A percentile compares a stretch with the other conserved stretches of the same genome.
These are phyloP conservation scores for Pristiophorus japonicus DNA, from an alignment of 2,113 vertebrate species.

Conservation along the genomic window DNA sequence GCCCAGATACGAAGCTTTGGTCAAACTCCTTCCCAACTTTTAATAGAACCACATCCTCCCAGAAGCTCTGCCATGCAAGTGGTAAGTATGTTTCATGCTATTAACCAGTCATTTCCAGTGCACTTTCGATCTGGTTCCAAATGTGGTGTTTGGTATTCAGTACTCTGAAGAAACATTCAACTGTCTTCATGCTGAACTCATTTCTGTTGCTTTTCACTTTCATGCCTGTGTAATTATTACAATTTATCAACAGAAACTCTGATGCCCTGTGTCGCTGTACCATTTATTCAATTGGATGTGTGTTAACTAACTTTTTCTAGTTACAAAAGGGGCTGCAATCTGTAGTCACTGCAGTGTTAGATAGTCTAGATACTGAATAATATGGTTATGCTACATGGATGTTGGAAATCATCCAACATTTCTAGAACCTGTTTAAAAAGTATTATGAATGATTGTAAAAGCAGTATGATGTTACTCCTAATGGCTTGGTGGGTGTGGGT, in stretches of 20 bases:
- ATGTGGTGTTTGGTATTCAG: neutral
- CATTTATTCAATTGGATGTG: neutral
- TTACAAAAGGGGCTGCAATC: neutral
- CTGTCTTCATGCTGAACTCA: neutral
- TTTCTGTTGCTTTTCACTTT: neutral
- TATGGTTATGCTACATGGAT: neutral
- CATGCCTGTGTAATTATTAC: neutral
- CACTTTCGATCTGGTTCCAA: neutral
- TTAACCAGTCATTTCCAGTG: neutral
- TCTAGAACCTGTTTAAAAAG: neutral
- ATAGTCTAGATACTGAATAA: neutral
- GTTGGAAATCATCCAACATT: neutral
- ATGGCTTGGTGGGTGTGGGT: neutral
- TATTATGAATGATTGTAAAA: neutral
- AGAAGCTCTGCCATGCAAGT: conserved; percentile 96
- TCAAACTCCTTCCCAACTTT: conserved; percentile 91
- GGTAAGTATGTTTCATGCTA: conserved; percentile 65
- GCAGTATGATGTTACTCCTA: neutral
- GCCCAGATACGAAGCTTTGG: conserved; percentile 96
- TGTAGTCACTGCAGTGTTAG: neutral
- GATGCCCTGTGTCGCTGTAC: neutral
- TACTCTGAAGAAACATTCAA: neutral
- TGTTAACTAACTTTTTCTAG: neutral
- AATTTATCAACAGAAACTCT: neutral
- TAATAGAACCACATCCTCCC: conserved; percentile 92